Evolutionary conservation across 2,888 invertebrate genomes (phyloP).

Genomic region (Acronicta alni): DNA sequence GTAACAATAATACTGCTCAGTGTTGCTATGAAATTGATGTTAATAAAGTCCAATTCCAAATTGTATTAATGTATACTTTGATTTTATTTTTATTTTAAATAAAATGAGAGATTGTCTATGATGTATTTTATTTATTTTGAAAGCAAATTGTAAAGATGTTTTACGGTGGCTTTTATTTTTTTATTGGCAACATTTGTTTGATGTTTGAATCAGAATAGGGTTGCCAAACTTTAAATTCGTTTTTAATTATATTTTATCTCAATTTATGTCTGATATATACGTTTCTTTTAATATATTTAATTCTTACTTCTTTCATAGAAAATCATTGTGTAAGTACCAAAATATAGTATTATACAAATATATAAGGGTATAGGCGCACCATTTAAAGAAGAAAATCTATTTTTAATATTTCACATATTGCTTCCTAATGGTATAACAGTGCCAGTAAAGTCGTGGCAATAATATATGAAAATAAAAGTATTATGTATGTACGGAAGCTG

Average conservation of each 20-base stretch:
- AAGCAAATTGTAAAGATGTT: conserved; percentile 14
- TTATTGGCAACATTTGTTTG: conserved; percentile 21
- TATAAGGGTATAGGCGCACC: conserved; percentile 74
- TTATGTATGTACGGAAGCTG: conserved; percentile 59
- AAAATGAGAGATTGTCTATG: conserved; percentile 44
- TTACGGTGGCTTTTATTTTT: conserved; percentile 19
- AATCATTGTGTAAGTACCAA: conserved; percentile 66
- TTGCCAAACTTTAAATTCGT: conserved; percentile 53
- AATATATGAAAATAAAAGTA: conserved; percentile 70
- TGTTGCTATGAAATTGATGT: conserved; percentile 49
- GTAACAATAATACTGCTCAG: conserved; percentile 48
- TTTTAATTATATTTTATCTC: conserved; percentile 38
- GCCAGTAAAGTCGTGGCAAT: conserved; percentile 76
- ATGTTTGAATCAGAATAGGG: conserved; percentile 49
- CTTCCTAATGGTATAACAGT: conserved; percentile 69
- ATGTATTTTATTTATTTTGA: conserved; percentile 52
- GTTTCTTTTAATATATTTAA: conserved; percentile 44
- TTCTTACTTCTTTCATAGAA: conserved; percentile 43
- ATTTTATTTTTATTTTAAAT: conserved; percentile 49
- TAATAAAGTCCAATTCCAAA: conserved; percentile 48
- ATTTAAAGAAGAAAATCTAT: conserved; percentile 76
- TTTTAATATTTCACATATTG: conserved; percentile 82
- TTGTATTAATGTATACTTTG: conserved; percentile 53
- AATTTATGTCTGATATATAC: conserved; percentile 40
- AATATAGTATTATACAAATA: conserved; percentile 68